Conservation (phyloP, 2,888 invertebrate genomes). For the Chalcis sispes region DNA sequence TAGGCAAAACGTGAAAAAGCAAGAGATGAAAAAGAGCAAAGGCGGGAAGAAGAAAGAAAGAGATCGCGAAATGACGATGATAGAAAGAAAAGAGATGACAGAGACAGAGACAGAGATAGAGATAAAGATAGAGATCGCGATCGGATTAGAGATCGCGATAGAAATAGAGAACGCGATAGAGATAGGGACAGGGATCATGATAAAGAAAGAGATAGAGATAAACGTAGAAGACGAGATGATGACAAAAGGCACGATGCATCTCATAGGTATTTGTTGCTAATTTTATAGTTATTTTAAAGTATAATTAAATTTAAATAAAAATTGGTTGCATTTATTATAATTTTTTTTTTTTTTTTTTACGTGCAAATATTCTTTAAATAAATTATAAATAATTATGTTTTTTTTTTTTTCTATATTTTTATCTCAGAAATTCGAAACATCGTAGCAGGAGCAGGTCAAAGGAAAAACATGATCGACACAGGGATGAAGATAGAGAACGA, state of each 20-base stretch:
- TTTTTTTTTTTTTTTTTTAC: neutral
- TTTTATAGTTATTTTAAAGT: conserved; percentile 9
- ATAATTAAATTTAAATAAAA: neutral
- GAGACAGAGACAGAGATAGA: conserved; percentile 64
- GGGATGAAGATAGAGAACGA: conserved; percentile 72
- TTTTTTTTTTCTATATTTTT: too few species aligned
- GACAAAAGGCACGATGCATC: conserved; percentile 71
- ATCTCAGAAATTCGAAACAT: conserved; percentile 64
- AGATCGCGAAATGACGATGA: conserved; percentile 73
- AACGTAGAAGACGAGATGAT: conserved; percentile 68
- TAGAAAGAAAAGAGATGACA: conserved; percentile 68
- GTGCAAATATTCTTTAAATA: conserved; percentile 19
- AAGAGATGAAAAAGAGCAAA: conserved; percentile 78
- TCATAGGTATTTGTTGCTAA: conserved; percentile 64
- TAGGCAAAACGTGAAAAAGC: conserved; percentile 77
- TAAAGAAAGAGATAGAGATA: conserved; percentile 64
- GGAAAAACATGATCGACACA: conserved; percentile 72
- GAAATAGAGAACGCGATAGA: conserved; percentile 68
- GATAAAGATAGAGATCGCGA: conserved; percentile 64
- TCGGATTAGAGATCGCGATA: conserved; percentile 62
- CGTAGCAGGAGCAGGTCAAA: conserved; percentile 73
- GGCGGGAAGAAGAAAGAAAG: conserved; percentile 77
- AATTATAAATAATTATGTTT: conserved; percentile 21
- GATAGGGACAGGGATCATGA: conserved; percentile 68
- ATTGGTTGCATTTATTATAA: neutral